phyloP scores from a whole-genome alignment of 2,113 vertebrate species.

The Limanda limanda region DNA sequence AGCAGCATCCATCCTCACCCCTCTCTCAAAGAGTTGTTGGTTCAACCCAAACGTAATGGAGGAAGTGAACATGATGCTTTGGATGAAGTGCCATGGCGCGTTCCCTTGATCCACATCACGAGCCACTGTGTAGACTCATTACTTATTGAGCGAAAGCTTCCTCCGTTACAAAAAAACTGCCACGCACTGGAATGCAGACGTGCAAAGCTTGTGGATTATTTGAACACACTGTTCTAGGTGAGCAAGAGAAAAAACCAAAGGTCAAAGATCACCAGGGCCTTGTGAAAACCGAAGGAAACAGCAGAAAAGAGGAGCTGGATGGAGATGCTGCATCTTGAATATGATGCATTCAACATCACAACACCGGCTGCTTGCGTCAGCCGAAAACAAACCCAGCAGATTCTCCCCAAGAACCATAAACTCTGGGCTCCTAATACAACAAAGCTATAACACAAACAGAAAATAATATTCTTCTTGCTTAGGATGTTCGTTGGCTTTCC shows the following conservation, averaged over 20 bases:
- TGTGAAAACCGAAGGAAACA: background rate
- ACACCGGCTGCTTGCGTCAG: slow-evolving; percentile 22
- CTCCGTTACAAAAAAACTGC: slow-evolving; percentile 19
- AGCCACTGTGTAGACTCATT: slow-evolving; percentile 38
- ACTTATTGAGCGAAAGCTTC: slow-evolving; percentile 56
- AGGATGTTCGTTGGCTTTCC: slow-evolving; percentile 19
- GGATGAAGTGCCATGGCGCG: slow-evolving; percentile 42
- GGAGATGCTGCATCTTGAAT: slow-evolving; percentile 12
- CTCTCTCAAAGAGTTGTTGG: slow-evolving; percentile 54
- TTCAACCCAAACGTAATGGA: slow-evolving; percentile 26
- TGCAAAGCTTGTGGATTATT: background rate
- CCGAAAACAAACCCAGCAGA: slow-evolving; percentile 11
- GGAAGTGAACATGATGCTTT: slow-evolving; percentile 55
- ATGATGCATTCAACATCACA: slow-evolving; percentile 28
- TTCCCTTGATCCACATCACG: slow-evolving; percentile 49
- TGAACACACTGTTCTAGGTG: background rate
- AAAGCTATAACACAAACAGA: background rate
- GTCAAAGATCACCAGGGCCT: background rate
- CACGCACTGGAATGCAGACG: background rate
- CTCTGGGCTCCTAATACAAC: background rate
- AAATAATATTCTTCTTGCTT: background rate
- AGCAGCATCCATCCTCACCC: slow-evolving; percentile 58
- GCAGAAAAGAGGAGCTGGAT: background rate
- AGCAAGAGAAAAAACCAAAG: background rate
- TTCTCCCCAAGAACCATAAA: slow-evolving; percentile 3